These are phyloP conservation scores for Panonychus citri DNA, from an alignment of 1,140 invertebrate genomes.

Conservation along the genomic window DNA sequence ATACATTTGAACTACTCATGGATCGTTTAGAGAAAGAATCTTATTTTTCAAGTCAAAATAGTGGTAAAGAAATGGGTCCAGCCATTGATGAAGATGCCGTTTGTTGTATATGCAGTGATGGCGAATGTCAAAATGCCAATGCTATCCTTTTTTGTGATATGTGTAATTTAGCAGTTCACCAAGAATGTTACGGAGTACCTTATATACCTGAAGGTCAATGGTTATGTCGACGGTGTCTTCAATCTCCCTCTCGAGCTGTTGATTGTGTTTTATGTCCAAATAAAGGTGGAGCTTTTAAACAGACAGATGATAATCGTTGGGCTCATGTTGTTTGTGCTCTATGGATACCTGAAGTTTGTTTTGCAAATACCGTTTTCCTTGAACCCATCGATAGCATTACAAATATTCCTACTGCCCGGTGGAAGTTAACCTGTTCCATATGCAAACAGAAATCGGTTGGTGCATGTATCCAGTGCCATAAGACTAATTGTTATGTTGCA, in stretches of 20 bases:
- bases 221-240: constrained; percentile 78
- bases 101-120: constrained; percentile 70
- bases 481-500: constrained; percentile 81
- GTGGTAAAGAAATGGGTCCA: constrained; percentile 21
- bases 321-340: constrained; percentile 95
- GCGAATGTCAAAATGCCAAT: constrained; percentile 91
- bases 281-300: constrained; percentile 92
- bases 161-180: constrained; percentile 96
- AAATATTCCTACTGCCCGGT: constrained; percentile 77
- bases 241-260: constrained; percentile 80
- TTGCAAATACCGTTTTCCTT: constrained; percentile 87
- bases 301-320: constrained; percentile 86
- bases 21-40: constrained; percentile 92
- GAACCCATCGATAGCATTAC: constrained; percentile 92
- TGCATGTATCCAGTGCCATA: constrained; percentile 94
- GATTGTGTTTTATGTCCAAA: constrained; percentile 95
- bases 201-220: constrained; percentile 98
- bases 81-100: constrained; percentile 91
- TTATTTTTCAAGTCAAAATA: constrained; percentile 60
- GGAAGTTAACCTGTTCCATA: constrained; percentile 84
- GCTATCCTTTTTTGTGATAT: constrained; percentile 95
- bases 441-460: constrained; percentile 81
- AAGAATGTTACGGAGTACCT: constrained; percentile 96
- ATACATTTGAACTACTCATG: constrained; percentile 80
- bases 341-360: constrained; percentile 96